phyloP scores from a whole-genome alignment of 1,140 invertebrate genomes.

The Pteromalus puparum region DNA sequence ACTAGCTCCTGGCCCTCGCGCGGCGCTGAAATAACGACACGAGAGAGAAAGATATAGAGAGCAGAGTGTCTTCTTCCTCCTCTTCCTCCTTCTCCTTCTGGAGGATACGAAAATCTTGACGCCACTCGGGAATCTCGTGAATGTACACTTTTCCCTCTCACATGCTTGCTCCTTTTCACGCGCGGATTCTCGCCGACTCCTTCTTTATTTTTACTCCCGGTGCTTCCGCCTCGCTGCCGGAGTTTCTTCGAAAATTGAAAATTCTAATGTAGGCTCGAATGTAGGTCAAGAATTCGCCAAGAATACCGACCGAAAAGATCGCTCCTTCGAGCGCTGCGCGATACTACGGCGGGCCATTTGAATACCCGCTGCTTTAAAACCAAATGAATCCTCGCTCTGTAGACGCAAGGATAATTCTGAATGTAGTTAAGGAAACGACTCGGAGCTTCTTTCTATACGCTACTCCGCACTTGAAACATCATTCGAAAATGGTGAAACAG shows the following conservation, averaged over 20 bases:
- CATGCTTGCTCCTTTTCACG: not conserved
- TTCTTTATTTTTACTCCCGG: not conserved
- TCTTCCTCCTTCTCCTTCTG: not conserved
- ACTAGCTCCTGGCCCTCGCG: conserved; percentile 36
- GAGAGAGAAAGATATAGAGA: conserved; percentile 33
- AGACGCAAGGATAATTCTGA: no score
- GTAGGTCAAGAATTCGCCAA: conserved; percentile 39
- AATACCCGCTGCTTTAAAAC: not conserved
- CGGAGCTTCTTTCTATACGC: no score
- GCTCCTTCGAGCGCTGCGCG: not conserved
- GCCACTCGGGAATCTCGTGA: conserved; percentile 30
- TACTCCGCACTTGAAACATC: not conserved
- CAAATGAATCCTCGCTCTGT: no score
- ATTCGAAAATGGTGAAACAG: not conserved
- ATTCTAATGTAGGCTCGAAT: conserved; percentile 43
- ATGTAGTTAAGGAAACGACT: no score
- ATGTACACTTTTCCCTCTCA: conserved; percentile 21
- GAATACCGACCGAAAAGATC: not conserved
- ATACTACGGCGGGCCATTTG: not conserved
- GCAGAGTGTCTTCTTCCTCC: conserved; percentile 51
- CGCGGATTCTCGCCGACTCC: not conserved
- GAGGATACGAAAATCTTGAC: conserved; percentile 34
- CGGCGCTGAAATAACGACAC: conserved; percentile 70
- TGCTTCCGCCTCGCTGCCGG: not conserved
- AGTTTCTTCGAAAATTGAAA: conserved; percentile 28